A percentile compares a stretch with the other conserved stretches of the same genome.
phyloP scores from a whole-genome alignment of 2,888 invertebrate species.

The Napeogenes sylphis region DNA sequence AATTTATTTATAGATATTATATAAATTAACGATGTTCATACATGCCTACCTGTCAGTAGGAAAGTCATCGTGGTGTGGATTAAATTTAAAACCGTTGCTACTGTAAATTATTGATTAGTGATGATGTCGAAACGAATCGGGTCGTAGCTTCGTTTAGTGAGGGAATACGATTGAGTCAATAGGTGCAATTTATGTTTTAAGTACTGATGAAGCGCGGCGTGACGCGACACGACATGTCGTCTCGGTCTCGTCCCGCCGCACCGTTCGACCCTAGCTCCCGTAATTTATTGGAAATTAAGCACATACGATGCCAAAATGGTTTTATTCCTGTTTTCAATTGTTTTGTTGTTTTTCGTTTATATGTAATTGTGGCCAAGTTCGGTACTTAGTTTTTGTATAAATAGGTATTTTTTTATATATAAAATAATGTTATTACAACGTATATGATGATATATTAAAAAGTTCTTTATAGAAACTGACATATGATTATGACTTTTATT shows the following conservation, averaged over 20 bases:
- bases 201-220: constrained; percentile 47
- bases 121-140: constrained; percentile 67
- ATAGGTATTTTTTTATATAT: constrained; percentile 75
- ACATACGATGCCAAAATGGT: constrained; percentile 78
- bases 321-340: constrained; percentile 76
- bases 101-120: constrained; percentile 71
- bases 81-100: constrained; percentile 72
- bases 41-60: constrained; percentile 64
- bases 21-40: constrained; percentile 69
- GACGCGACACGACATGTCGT: constrained; percentile 12
- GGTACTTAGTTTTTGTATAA: constrained; percentile 76
- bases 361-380: constrained; percentile 76
- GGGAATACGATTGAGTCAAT: constrained; percentile 72
- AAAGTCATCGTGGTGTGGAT: constrained; percentile 69
- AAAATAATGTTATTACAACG: constrained; percentile 74
- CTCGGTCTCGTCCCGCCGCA: constrained; percentile 30
- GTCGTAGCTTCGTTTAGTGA: constrained; percentile 67
- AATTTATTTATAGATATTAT: constrained; percentile 77
- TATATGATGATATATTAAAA: constrained; percentile 62
- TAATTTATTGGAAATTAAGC: constrained; percentile 68
- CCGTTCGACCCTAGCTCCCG: constrained; percentile 33
- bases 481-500: constrained; percentile 69
- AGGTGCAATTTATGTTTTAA: constrained; percentile 75
- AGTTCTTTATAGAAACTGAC: constrained; percentile 72
- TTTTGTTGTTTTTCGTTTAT: constrained; percentile 76